Evolutionary conservation across 2,797 vertebrate species (phyloP).

Genomic region (Crax fasciolata): DNA sequence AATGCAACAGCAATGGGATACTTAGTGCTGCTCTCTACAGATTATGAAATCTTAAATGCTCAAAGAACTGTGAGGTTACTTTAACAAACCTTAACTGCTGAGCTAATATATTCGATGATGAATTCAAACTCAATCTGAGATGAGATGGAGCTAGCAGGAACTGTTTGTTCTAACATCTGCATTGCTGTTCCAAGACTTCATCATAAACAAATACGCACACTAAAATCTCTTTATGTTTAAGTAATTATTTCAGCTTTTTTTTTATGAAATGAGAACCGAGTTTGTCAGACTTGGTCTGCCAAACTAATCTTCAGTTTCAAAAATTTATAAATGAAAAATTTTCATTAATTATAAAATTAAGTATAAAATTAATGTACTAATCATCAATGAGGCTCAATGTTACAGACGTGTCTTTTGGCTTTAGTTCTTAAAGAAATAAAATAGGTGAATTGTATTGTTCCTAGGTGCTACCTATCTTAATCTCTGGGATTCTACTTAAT

Average conservation of each 20-base stretch:
- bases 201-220: slow-evolving; percentile 54
- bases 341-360: neutral
- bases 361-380: neutral
- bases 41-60: neutral
- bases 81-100: slow-evolving; percentile 34
- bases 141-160: neutral
- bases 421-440: neutral
- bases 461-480: neutral
- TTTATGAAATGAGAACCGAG: neutral
- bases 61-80: neutral
- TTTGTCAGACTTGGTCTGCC: neutral
- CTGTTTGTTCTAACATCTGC: slow-evolving; percentile 58
- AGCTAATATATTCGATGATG: neutral
- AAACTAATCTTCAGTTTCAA: slow-evolving; percentile 38
- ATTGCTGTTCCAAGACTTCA: slow-evolving; percentile 25
- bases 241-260: neutral
- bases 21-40: neutral
- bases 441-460: neutral
- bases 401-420: neutral
- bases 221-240: slow-evolving; percentile 8
- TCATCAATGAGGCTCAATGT: neutral
- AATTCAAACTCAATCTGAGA: neutral
- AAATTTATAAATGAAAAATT: slow-evolving; percentile 40
- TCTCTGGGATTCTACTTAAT: neutral
- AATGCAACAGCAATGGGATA: neutral